Percentiles rank a stretch among this genome's conserved stretches.
Conservation (phyloP, 1,140 invertebrate species). For the Caenorhabditis latens region DNA sequence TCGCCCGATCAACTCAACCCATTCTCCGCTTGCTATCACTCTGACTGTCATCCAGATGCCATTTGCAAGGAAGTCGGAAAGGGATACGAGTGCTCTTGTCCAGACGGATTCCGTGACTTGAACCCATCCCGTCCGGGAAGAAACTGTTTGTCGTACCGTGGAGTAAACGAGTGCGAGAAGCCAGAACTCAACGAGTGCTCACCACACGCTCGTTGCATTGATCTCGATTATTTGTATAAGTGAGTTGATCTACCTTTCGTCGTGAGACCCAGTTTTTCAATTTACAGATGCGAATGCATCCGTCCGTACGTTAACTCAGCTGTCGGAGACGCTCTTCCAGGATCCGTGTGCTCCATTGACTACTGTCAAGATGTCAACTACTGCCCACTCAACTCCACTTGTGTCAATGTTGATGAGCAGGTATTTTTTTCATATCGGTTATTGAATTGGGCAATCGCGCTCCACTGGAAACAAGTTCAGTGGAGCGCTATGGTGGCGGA, state of each 20-base stretch:
- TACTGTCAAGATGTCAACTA: constrained; percentile 68
- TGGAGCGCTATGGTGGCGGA: not conserved
- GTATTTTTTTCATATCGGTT: not conserved
- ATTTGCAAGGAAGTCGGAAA: constrained; percentile 64
- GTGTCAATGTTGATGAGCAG: constrained; percentile 65
- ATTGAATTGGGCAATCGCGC: not conserved
- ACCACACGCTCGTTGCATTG: constrained; percentile 68
- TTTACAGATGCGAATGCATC: constrained; percentile 67
- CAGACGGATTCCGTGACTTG: constrained; percentile 66
- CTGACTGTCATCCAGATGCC: constrained; percentile 66
- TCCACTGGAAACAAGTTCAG: not conserved
- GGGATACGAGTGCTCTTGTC: constrained; percentile 70
- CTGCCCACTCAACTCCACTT: constrained; percentile 68
- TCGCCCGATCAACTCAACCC: constrained; percentile 68
- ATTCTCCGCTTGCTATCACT: constrained; percentile 65
- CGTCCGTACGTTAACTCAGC: constrained; percentile 65
- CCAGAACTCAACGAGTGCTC: constrained; percentile 69
- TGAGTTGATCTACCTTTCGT: constrained; percentile 29
- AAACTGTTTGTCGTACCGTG: constrained; percentile 61
- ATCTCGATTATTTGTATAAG: constrained; percentile 67
- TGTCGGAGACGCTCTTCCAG: constrained; percentile 51
- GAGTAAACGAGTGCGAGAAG: constrained; percentile 68
- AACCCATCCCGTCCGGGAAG: constrained; percentile 64
- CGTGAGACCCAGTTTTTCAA: not conserved
- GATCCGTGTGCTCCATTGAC: constrained; percentile 66